Percentiles rank a stretch among this genome's conserved stretches.
phyloP scores from a whole-genome alignment of 92 coral and sea anemone species.

The Zoanthus gigantus region DNA sequence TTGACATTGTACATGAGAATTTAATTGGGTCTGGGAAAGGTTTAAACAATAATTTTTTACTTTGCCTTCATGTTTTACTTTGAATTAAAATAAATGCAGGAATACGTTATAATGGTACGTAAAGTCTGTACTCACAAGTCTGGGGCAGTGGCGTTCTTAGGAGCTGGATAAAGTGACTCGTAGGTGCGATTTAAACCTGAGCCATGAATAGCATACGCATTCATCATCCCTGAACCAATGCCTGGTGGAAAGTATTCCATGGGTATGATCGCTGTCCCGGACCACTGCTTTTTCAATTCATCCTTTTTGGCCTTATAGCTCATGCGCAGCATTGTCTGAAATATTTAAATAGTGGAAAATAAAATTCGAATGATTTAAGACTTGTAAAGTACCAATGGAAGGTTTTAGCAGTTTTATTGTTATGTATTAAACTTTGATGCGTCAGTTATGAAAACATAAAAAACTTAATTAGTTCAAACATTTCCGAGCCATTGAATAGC shows the following conservation, averaged over 20 bases:
- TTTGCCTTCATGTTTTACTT: no score
- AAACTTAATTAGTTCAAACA: no score
- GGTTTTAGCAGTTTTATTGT: no score
- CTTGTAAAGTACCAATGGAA: no score
- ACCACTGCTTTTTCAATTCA: constrained; percentile 73
- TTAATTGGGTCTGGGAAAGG: no score
- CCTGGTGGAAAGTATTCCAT: constrained; percentile 93
- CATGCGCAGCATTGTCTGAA: constrained; percentile 75
- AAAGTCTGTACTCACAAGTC: constrained; percentile 85
- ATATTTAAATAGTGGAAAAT: neutral
- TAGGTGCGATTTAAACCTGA: constrained; percentile 75
- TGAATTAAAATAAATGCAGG: no score
- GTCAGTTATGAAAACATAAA: no score
- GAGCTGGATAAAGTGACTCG: constrained; percentile 93
- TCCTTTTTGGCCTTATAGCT: constrained; percentile 78
- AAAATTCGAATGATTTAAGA: no score
- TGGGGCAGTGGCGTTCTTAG: constrained; percentile 62
- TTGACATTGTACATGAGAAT: no score
- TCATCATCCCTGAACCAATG: constrained; percentile 75
- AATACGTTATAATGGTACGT: neutral
- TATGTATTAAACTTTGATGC: no score
- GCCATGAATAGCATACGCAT: constrained; percentile 98
- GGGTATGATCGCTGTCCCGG: constrained; percentile 88
- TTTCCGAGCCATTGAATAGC: no score
- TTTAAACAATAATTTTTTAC: no score